A percentile compares a stretch with the other conserved stretches of the same genome.
Conservation (phyloP, 2,797 vertebrate species). For the Coccyzus lansbergi region DNA sequence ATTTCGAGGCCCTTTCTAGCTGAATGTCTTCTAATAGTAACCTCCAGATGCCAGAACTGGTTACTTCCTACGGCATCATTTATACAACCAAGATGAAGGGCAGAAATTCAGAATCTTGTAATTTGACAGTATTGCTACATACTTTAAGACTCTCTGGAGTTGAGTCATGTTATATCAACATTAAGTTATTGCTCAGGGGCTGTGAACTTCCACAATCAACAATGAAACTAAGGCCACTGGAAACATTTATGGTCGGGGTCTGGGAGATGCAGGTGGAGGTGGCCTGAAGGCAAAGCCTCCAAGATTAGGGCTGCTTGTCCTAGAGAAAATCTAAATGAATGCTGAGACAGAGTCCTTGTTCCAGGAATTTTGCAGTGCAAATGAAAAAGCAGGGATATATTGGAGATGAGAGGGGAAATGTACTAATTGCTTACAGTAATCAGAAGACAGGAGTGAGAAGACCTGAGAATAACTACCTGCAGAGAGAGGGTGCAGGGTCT, state of each 20-base stretch:
- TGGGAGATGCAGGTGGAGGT: background rate
- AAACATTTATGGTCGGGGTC: no score
- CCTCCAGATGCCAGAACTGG: background rate
- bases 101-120: background rate
- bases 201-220: background rate
- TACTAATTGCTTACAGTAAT: accelerated
- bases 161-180: background rate
- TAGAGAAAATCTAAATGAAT: no score
- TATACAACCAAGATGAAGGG: background rate
- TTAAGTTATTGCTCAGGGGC: background rate
- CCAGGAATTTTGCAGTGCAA: background rate
- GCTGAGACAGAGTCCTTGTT: background rate
- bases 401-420: background rate
- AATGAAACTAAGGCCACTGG: background rate
- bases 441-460: background rate
- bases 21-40: background rate
- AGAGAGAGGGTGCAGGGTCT: accelerated
- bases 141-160: background rate
- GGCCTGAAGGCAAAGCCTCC: background rate
- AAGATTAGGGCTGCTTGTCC: background rate
- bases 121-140: background rate
- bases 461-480: background rate
- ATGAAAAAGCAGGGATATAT: accelerated
- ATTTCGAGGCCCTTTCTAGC: background rate
- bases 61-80: background rate